Evolutionary conservation across 1,140 invertebrate species (phyloP), one percentile per base, ranked within the genome.

Genomic region (Asobara japonica): DNA sequence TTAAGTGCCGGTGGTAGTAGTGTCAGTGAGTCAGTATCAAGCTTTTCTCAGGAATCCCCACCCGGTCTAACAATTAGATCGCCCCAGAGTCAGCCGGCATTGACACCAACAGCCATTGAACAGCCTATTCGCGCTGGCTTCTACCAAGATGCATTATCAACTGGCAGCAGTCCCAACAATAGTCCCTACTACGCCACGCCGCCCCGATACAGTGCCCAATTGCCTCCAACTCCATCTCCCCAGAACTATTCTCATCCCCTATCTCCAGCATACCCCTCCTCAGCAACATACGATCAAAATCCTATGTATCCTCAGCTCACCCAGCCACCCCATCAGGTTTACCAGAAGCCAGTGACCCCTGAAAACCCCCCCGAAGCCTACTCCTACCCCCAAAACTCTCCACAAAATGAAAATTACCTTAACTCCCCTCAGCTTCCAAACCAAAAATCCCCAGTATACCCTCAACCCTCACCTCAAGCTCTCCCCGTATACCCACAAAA

Each of bases 101-200:
- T 83, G 25, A 73, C 78, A 2, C 73, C 77, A 0, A 64, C 80
- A 3, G 65, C 67, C 10, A 77, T 79, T 0, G 86, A 87, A 31
- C 81, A 84, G 2, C 84, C 82, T 29, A 79, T 86, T 25, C 83
- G 84, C 33, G 85, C 85, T 16, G 86, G 86, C 20, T 87, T 87
- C 73, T 87, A 87, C 72, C 85, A 87, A 27, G 85, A 87, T 61
- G 85, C 84, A 20, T 70, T 86, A 10, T 87, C 85, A 0, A 82
- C 84, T 25, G 84, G 85, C 4, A 86, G 84, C 65, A 87, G 86
- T 72, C 85, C 86, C 13, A 86, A 87, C 64, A 87, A 86, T 69
- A 87, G 85, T 76, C 86, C 85, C 3, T 87, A 84, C 74, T 87
- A 87, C 48, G 83, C 85, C 6, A 87, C 86, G 4, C 86, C 86